phyloP scores from a whole-genome alignment of 2,797 vertebrate species.

The Smutsia gigantea region DNA sequence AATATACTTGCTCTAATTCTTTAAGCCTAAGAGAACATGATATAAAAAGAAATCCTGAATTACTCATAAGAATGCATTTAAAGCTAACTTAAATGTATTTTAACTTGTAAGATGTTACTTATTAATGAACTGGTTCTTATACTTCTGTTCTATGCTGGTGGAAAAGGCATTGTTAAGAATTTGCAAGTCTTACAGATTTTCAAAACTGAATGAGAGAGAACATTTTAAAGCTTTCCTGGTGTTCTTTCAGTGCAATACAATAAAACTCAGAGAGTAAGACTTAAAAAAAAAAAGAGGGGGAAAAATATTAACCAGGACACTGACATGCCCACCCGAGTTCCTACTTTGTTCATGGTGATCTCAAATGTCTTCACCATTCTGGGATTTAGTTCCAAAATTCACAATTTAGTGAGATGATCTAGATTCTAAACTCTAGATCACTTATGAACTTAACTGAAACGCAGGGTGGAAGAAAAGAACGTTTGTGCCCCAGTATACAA shows the following conservation, averaged over 20 bases:
- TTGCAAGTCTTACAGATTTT: slow-evolving; percentile 78
- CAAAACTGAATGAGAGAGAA: slow-evolving; percentile 73
- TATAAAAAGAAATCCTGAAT: slow-evolving; percentile 73
- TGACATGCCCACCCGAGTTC: too few relatives aligned
- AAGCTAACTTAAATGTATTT: slow-evolving; percentile 77
- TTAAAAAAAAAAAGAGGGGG: not conserved
- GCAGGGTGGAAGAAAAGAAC: not conserved
- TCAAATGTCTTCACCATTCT: not conserved
- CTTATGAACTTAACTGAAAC: not conserved
- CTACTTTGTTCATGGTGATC: too few relatives aligned
- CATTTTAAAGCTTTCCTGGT: slow-evolving; percentile 82
- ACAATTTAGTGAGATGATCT: not conserved
- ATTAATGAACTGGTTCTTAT: slow-evolving; percentile 72
- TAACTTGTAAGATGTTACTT: slow-evolving; percentile 76
- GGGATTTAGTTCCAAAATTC: not conserved
- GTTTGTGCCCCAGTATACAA: not conserved
- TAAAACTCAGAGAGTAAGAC: slow-evolving; percentile 81
- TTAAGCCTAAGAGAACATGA: slow-evolving; percentile 61
- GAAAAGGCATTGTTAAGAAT: slow-evolving; percentile 80
- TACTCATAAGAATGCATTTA: slow-evolving; percentile 79
- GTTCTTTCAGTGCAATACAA: slow-evolving; percentile 88
- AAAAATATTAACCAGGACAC: too few relatives aligned
- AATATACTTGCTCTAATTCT: slow-evolving; percentile 83
- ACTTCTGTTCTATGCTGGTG: slow-evolving; percentile 71
- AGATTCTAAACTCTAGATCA: not conserved